These are phyloP conservation scores for Brachynemurus nebulosus DNA, from an alignment of 2,888 invertebrate species.

Conservation along the genomic window DNA sequence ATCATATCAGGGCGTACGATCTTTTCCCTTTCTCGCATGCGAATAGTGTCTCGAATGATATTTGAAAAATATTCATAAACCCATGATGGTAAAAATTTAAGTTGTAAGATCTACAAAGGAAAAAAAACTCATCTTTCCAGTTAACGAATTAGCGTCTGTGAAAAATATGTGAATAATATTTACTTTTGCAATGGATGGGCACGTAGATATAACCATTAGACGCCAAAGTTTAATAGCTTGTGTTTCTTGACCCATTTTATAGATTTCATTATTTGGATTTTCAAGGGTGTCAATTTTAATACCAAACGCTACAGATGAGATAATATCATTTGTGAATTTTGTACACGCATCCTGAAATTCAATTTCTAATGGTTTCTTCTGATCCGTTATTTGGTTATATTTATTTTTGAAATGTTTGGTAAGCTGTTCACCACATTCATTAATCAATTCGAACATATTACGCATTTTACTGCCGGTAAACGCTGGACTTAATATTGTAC, in stretches of 20 bases:
- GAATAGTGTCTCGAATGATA: slow-evolving; percentile 22
- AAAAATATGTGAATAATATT: too few species aligned
- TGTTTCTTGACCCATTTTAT: slow-evolving; percentile 15
- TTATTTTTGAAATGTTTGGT: slow-evolving; percentile 12
- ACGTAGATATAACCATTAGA: too few species aligned
- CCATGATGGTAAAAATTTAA: slow-evolving; percentile 16
- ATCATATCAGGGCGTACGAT: too few species aligned
- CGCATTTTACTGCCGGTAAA: slow-evolving; percentile 20
- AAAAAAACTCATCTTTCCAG: too few species aligned
- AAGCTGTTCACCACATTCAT: slow-evolving; percentile 16
- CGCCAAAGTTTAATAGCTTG: too few species aligned
- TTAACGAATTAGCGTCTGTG: too few species aligned
- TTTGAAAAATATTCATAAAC: too few species aligned
- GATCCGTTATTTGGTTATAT: slow-evolving; percentile 12
- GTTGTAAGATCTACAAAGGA: slow-evolving; percentile 11
- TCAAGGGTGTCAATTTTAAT: slow-evolving; percentile 25
- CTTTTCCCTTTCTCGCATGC: slow-evolving; percentile 21
- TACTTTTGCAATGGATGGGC: too few species aligned
- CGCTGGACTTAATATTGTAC: slow-evolving; percentile 17
- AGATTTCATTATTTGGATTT: slow-evolving; percentile 24
- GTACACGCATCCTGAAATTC: slow-evolving; percentile 28
- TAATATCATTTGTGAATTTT: slow-evolving; percentile 31
- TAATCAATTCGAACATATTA: slow-evolving; percentile 16
- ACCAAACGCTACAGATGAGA: slow-evolving; percentile 34
- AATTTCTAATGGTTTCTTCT: slow-evolving; percentile 11